Evolutionary conservation across 2,113 vertebrate species (phyloP), one percentile per base, ranked within the genome.

Genomic region (Rhinolophus ferrumequinum): DNA sequence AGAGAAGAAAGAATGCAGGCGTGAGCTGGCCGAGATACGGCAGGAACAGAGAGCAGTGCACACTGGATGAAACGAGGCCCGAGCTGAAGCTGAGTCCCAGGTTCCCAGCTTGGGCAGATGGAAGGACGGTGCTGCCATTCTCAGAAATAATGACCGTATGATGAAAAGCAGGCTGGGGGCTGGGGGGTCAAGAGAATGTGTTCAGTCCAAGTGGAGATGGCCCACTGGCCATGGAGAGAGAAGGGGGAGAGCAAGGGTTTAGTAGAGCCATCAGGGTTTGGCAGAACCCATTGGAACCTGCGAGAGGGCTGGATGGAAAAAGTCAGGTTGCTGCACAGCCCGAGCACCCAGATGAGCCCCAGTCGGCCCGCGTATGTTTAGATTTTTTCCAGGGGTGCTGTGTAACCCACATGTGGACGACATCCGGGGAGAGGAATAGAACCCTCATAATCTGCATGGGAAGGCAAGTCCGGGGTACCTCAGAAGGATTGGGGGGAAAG

Each of bases 51-150:
- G 30, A 14, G n/a, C 24, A 14, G 2, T 8, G 10, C 62, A 38
- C 10, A 5, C 7, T 1, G 2, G 28, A 21, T 30, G 21, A 47
- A 72, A 58, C 5, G 2, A 72, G 56, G 35, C 26, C 2, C 0
- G n/a, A 64, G 12, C 26, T 16, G 22, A 50, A 47, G 50, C 24
- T 13, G 3, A 24, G 47, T 16, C 15, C 26, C 15, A 8, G n/a
- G 8, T 24, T 22, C 69, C 41, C 11, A 81, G 4, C 21, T 8
- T 54, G 38, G 54, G 58, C 19, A 44, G 54, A 60, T 44, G 2
- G 11, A 38, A 50, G 38, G 1, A 1, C 5, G 10, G 41, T 8
- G 4, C 50, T 64, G 16, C 60, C n/a, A 5, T 79, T 69, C 28
- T 60, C 67, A 81, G 69, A 79, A 38, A 35, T 2, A 62, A 58